Base-by-base conservation (phyloP, 1,140 invertebrate genomes). In the Tigriopus japonicus region DNA sequence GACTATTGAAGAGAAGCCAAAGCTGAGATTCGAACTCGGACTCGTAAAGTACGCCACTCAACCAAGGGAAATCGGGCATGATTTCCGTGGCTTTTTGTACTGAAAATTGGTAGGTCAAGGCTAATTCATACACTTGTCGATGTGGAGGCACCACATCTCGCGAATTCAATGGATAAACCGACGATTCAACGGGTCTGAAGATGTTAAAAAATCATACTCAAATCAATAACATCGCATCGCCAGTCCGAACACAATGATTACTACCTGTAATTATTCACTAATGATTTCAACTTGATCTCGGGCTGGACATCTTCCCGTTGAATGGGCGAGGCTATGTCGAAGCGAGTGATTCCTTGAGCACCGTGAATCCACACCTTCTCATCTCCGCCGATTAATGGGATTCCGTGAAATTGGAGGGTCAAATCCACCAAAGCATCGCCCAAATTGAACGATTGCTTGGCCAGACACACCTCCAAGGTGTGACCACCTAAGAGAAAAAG, bases 1-100 rank as follows among this genome's bases (percentile, higher is more conserved):
- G 92, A n/a, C 75, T 71, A 73, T 95, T 88, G 73, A 86, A 96
- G 56, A 97, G 67, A 83, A 95, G 88, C 91, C 92, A 96, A 67
- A 96, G 77, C 73, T 96, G 90, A 6, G 87, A 88, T 73, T 96
- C 90, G 71, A 85, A 94, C 72, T 94, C 88, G 5, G 83, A 85
- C 72, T 97, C 92, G 70, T 97, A 97, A 9, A 97, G 76, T 65
- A 87, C 75, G 68, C 90, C 81, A 70, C 83, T 87, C 10, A 98
- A 75, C 52, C 89, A 59, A 21, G 62, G 56, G n/a, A 68, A 56
- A 21, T 56, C 58, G 10, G 64, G 45, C 19, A 59, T 62, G 41
- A 62, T 61, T 28, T 95, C 92, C 13, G 82, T 82, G 6, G 79
- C 70, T 72, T 94, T 94, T 7, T 76, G 75, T 63, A 92, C 74